phyloP scores from a whole-genome alignment of 92 coral and sea anemone species.

The Bergia sp. region DNA sequence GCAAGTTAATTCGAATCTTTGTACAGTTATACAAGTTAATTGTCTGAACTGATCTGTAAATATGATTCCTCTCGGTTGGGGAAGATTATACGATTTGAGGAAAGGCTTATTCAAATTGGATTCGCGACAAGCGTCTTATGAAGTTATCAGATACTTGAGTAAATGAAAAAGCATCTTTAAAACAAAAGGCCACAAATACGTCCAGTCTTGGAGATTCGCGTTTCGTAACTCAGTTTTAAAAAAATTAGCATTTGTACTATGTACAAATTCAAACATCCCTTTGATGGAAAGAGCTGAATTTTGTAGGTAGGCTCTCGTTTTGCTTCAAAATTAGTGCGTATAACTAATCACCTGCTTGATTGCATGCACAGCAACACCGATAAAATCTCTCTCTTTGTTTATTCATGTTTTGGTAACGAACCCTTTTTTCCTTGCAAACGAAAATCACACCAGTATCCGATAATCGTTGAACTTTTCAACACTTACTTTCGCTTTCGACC shows the following conservation, averaged over 20 bases:
- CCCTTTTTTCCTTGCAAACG: not conserved
- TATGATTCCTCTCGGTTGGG: not conserved
- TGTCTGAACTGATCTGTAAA: not conserved
- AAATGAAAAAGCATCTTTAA: not conserved
- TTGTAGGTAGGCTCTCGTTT: not conserved
- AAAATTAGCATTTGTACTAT: not conserved
- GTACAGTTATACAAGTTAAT: not conserved
- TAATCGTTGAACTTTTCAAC: not conserved
- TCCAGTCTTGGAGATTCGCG: not conserved
- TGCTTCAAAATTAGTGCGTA: not conserved
- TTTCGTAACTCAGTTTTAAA: not conserved
- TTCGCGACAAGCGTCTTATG: not conserved
- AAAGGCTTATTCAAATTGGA: not conserved
- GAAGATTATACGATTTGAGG: not conserved
- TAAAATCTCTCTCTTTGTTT: not conserved
- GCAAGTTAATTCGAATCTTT: not conserved
- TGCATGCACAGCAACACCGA: not conserved
- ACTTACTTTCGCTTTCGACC: not conserved
- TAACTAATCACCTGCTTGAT: not conserved
- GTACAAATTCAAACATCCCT: not conserved
- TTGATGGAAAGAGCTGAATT: not conserved
- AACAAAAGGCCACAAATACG: not conserved
- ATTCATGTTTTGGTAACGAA: not conserved
- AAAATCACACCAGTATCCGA: not conserved
- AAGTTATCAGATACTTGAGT: slow-evolving; percentile 15